Conservation (phyloP, 2,888 invertebrate species). For the Luperina testacea region DNA sequence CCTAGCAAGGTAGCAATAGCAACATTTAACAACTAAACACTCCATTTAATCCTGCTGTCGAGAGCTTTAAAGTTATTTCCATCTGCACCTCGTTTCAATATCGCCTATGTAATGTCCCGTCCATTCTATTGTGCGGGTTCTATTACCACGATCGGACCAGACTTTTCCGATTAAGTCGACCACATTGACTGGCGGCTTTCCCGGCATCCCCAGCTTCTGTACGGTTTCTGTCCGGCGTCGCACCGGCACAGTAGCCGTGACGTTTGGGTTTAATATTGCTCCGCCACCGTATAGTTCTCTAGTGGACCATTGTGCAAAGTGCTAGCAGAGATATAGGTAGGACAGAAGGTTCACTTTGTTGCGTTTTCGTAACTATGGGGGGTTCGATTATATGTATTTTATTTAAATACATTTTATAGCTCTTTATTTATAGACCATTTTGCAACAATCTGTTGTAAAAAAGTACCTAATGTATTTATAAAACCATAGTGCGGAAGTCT, state of each 20-base stretch:
- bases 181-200: constrained; percentile 32
- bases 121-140: constrained; percentile 22
- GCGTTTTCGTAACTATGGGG: not conserved
- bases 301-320: constrained; percentile 50
- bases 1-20: too few species aligned
- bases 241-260: not conserved
- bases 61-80: constrained; percentile 23
- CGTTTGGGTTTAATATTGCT: constrained; percentile 57
- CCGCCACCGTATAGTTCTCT: constrained; percentile 27
- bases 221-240: constrained; percentile 4
- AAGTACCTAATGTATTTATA: not conserved
- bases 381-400: not conserved
- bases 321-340: not conserved
- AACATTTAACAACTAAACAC: not conserved
- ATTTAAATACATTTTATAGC: not conserved
- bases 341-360: constrained; percentile 30
- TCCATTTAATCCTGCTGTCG: not conserved
- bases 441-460: not conserved
- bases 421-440: not conserved
- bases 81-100: constrained; percentile 37
- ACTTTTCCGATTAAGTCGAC: constrained; percentile 59
- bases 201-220: constrained; percentile 16
- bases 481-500: not conserved
- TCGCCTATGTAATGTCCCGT: constrained; percentile 8
- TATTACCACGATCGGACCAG: constrained; percentile 15